Percentiles rank a stretch among this genome's conserved stretches.
Conservation (phyloP, 2,888 invertebrate species). For the Conomelus anceps region DNA sequence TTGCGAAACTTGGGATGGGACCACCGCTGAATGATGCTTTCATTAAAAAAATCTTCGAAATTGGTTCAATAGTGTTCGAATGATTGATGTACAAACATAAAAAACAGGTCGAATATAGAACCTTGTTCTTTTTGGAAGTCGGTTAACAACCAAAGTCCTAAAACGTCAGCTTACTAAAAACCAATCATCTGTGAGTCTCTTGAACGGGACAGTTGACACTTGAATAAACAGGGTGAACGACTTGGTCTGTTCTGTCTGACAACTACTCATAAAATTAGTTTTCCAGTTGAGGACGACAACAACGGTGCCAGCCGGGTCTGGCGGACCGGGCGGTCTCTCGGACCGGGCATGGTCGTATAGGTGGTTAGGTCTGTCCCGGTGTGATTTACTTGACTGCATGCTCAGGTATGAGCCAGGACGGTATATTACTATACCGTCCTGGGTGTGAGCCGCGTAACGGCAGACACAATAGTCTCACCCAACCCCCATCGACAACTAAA, state of each 20-base stretch:
- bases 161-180: too few species aligned
- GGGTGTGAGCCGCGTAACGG: background rate
- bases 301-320: background rate
- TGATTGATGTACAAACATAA: too few species aligned
- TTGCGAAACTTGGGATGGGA: too few species aligned
- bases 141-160: too few species aligned
- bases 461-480: background rate
- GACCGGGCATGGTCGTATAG: background rate
- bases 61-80: too few species aligned
- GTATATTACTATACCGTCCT: too few species aligned
- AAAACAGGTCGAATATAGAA: too few species aligned
- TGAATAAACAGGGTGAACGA: background rate
- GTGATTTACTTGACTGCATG: background rate
- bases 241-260: background rate
- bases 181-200: too few species aligned
- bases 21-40: too few species aligned
- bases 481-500: background rate
- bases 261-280: background rate
- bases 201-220: too few species aligned
- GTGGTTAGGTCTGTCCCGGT: background rate
- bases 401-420: background rate
- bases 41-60: too few species aligned
- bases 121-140: too few species aligned
- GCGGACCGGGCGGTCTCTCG: background rate
- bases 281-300: background rate